These are phyloP conservation scores for Accipiter cooperii DNA, from an alignment of 2,113 vertebrate species.

Conservation along the genomic window DNA sequence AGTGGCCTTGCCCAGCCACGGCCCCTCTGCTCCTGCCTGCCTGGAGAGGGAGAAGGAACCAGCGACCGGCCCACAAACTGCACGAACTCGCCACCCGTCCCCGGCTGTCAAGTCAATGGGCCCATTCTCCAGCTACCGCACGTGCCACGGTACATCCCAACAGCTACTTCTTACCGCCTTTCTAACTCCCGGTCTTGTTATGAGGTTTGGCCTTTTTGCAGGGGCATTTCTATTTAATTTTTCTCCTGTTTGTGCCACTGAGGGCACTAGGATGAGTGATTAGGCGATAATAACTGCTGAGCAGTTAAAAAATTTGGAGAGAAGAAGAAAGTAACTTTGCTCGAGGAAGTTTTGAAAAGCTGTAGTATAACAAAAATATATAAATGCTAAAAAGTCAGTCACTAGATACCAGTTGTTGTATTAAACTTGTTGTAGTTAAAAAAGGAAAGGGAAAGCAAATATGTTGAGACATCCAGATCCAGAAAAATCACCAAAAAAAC, in stretches of 20 bases:
- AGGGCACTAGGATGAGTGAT: neutral
- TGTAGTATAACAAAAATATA: neutral
- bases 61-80: rapidly evolving
- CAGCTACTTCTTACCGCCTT: rapidly evolving
- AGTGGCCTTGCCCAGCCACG: rapidly evolving
- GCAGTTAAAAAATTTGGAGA: neutral
- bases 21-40: neutral
- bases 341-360: neutral
- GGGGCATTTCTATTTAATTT: rapidly evolving
- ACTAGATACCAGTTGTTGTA: neutral
- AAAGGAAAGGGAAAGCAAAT: neutral
- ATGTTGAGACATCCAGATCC: neutral
- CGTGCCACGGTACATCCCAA: rapidly evolving
- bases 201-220: neutral
- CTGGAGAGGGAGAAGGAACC: neutral
- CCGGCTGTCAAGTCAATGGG: rapidly evolving
- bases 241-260: neutral
- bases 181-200: neutral
- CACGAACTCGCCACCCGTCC: rapidly evolving
- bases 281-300: too few relatives aligned
- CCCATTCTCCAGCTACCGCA: rapidly evolving
- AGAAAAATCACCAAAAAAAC: neutral
- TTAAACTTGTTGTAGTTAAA: neutral
- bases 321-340: neutral
- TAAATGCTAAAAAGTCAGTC: neutral